phyloP scores from a whole-genome alignment of 2,888 invertebrate species.

The Autographa pulchrina region DNA sequence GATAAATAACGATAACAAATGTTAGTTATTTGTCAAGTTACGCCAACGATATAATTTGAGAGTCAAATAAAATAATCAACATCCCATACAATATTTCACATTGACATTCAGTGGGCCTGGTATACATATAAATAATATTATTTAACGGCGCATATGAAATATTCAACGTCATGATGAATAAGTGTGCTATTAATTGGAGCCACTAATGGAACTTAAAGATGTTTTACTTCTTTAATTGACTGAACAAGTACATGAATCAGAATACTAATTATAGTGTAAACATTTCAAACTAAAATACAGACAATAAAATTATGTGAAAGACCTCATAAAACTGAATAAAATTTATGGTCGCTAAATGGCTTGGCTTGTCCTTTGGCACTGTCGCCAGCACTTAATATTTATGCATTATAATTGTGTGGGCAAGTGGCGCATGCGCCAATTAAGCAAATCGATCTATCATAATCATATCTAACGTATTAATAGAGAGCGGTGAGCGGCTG shows the following conservation, averaged over 20 bases:
- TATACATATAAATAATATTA: conserved; percentile 38
- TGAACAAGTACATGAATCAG: conserved; percentile 45
- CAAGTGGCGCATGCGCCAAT: conserved; percentile 70
- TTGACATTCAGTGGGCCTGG: conserved; percentile 30
- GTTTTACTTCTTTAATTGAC: conserved; percentile 51
- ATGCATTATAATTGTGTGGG: conserved; percentile 60
- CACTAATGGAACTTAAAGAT: conserved; percentile 41
- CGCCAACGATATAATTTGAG: conserved; percentile 39
- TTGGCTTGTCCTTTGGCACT: conserved; percentile 60
- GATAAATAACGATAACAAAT: conserved; percentile 34
- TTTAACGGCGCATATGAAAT: conserved; percentile 35
- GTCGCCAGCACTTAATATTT: conserved; percentile 58
- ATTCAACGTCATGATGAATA: conserved; percentile 35
- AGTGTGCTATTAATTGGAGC: conserved; percentile 44
- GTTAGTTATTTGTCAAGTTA: conserved; percentile 41
- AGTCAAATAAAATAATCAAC: conserved; percentile 48
- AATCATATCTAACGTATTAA: conserved; percentile 67
- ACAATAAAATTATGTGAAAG: conserved; percentile 62
- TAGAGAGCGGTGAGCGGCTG: conserved; percentile 67
- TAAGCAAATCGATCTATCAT: conserved; percentile 75
- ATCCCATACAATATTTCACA: conserved; percentile 29
- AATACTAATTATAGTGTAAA: conserved; percentile 47
- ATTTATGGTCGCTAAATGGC: conserved; percentile 60
- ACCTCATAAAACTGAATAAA: conserved; percentile 61
- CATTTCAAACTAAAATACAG: conserved; percentile 47